Evolutionary conservation across 2,113 vertebrate species (phyloP).

Genomic region (Harpagus bidentatus): DNA sequence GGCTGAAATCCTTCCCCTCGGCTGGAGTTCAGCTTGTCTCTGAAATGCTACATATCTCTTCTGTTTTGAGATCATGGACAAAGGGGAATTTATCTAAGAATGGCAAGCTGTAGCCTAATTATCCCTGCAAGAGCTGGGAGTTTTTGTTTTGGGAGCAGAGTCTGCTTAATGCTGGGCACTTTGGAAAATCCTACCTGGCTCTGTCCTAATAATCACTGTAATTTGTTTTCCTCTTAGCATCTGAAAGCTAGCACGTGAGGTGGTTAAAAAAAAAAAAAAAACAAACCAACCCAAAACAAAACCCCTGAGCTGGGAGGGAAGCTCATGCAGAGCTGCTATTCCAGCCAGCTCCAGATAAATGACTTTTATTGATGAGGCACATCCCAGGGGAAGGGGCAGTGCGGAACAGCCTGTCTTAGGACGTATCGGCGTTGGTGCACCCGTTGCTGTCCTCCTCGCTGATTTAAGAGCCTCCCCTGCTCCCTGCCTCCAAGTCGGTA

Average conservation of each 20-base stretch:
- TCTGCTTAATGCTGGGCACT: background rate
- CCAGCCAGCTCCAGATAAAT: background rate
- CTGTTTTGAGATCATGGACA: background rate
- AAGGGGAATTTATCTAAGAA: background rate
- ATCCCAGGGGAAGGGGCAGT: background rate
- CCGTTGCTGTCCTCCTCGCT: fast-evolving
- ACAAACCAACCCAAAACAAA: background rate
- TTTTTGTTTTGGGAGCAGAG: background rate
- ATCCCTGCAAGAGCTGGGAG: background rate
- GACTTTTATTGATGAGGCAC: background rate
- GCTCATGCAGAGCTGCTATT: background rate
- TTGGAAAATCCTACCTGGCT: background rate
- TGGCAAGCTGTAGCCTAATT: background rate
- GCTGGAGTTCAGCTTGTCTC: background rate
- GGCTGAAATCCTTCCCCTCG: background rate
- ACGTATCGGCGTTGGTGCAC: background rate
- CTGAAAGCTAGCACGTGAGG: background rate
- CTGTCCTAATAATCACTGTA: background rate
- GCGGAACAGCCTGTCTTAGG: background rate
- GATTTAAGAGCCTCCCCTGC: background rate
- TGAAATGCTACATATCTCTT: background rate
- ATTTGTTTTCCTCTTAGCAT: background rate
- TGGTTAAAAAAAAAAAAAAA: background rate
- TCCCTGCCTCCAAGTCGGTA: background rate
- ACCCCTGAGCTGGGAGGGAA: background rate